Percentiles rank a stretch among this genome's conserved stretches.
These are phyloP conservation scores for Eubasilissa splendida DNA, from an alignment of 2,888 invertebrate genomes.

Conservation along the genomic window DNA sequence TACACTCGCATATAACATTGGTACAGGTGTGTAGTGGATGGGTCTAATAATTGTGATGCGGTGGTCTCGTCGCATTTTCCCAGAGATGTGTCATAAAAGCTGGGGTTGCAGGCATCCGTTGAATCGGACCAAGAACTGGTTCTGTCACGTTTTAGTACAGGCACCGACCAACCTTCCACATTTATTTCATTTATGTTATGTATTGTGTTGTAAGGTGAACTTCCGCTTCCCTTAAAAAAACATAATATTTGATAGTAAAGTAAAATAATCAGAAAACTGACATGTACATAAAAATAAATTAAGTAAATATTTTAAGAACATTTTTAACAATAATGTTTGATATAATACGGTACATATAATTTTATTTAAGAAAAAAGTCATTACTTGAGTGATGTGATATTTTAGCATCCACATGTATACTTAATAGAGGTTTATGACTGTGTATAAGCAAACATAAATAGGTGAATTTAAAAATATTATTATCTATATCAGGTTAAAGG, in stretches of 20 bases:
- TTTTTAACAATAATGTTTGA: no score
- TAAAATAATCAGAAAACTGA: no score
- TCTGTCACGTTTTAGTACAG: constrained; percentile 79
- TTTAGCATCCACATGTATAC: no score
- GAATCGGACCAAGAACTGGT: constrained; percentile 93
- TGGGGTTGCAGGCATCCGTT: constrained; percentile 77
- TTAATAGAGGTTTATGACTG: no score
- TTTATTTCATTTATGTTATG: constrained; percentile 82
- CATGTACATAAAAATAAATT: no score
- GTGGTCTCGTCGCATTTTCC: constrained; percentile 65
- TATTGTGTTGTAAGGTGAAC: constrained; percentile 93
- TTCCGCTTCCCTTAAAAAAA: constrained; percentile 70
- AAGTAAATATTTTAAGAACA: no score
- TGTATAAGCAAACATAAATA: no score
- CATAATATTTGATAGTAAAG: constrained; percentile 14
- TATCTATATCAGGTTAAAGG: no score
- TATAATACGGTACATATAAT: no score
- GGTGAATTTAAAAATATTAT: no score
- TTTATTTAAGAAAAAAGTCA: no score
- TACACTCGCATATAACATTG: constrained; percentile 91
- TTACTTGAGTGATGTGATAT: no score
- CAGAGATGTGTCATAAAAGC: constrained; percentile 61
- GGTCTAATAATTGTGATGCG: constrained; percentile 67
- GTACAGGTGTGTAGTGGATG: constrained; percentile 75
- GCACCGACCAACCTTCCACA: constrained; percentile 84